These are phyloP conservation scores for Syritta pipiens DNA, from an alignment of 2,888 invertebrate genomes.

Conservation along the genomic window DNA sequence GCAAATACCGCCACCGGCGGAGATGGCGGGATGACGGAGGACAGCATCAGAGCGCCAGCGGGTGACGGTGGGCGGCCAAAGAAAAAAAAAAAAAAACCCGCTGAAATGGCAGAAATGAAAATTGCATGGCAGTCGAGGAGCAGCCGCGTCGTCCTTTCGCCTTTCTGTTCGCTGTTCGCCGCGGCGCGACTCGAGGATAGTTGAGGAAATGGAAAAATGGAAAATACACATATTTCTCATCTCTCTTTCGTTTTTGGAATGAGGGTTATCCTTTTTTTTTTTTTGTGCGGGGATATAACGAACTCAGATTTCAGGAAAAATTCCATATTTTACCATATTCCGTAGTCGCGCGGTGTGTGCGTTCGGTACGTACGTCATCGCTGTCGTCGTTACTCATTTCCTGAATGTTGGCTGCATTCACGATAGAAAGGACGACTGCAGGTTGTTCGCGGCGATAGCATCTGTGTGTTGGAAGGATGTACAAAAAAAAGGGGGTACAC, in stretches of 20 bases:
- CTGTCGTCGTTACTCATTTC: constrained; percentile 55
- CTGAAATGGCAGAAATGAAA: constrained; percentile 53
- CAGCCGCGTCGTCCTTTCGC: too few relatives aligned
- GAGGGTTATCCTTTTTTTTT: too few relatives aligned
- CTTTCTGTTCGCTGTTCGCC: constrained; percentile 18
- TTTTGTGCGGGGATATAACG: constrained; percentile 53
- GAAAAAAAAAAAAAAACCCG: constrained; percentile 35
- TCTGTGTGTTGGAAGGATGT: neutral
- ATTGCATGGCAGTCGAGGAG: constrained; percentile 42
- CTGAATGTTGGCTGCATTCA: constrained; percentile 60
- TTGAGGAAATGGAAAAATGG: constrained; percentile 14
- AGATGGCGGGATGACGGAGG: too few relatives aligned
- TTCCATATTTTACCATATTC: constrained; percentile 62
- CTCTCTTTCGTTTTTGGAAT: too few relatives aligned
- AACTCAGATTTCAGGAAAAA: constrained; percentile 64
- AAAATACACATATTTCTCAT: constrained; percentile 56
- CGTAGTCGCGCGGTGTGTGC: constrained; percentile 4
- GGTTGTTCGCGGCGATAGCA: constrained; percentile 31
- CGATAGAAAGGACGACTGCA: constrained; percentile 54
- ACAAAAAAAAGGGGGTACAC: neutral
- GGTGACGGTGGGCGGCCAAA: neutral
- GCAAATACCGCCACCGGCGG: neutral
- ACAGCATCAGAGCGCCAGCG: too few relatives aligned
- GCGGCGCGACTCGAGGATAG: neutral
- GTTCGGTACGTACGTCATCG: constrained; percentile 30